These are phyloP conservation scores for Numida meleagris DNA, from an alignment of 2,113 vertebrate genomes.

Conservation along the genomic window DNA sequence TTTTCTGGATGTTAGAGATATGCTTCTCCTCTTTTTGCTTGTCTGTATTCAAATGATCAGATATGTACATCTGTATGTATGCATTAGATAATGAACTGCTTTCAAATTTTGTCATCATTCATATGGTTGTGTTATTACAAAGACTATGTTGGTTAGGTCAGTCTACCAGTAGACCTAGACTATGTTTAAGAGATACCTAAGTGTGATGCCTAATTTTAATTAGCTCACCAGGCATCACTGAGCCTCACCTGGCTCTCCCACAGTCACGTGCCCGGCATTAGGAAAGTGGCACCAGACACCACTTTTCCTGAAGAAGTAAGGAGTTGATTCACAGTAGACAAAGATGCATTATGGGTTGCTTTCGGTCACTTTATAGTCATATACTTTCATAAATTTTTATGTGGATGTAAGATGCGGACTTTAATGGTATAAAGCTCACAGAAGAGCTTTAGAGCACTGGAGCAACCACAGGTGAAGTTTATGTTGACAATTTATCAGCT, in stretches of 20 bases:
- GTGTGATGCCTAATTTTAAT: conserved; percentile 4
- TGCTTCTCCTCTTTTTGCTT: conserved; percentile 27
- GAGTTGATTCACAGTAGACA: conserved; percentile 47
- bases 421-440: conserved; percentile 72
- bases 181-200: not conserved
- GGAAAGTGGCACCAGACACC: not conserved
- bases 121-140: not conserved
- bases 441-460: conserved; percentile 73
- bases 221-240: not conserved
- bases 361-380: conserved; percentile 74
- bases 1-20: not conserved
- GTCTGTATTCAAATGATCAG: conserved; percentile 8
- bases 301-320: conserved; percentile 29
- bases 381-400: conserved; percentile 78
- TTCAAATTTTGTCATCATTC: not conserved
- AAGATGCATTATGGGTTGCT: conserved; percentile 59
- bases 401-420: conserved; percentile 64
- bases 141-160: not conserved
- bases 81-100: conserved; percentile 12
- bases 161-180: not conserved
- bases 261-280: not conserved
- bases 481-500: conserved; percentile 78
- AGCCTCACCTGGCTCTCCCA: not conserved
- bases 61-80: not conserved
- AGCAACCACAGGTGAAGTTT: conserved; percentile 73